phyloP scores from a whole-genome alignment of 2,113 vertebrate genomes.

The Mastomys natalensis region DNA sequence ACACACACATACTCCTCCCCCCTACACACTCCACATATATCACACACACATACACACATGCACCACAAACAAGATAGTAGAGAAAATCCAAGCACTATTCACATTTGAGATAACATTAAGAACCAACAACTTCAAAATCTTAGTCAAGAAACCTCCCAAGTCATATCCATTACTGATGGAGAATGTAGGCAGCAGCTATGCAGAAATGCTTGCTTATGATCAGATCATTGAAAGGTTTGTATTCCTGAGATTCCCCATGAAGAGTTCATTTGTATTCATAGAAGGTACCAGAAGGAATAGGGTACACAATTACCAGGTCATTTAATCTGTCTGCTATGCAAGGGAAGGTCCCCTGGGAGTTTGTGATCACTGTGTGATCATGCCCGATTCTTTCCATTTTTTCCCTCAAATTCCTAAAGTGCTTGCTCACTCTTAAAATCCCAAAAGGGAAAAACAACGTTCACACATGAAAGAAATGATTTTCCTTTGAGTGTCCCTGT shows the following conservation, averaged over 20 bases:
- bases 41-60: not conserved
- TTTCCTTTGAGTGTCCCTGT: conserved; percentile 30
- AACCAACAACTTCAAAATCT: not conserved
- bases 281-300: conserved; percentile 19
- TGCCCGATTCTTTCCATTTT: conserved; percentile 1
- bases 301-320: not conserved
- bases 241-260: conserved; percentile 33
- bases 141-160: conserved; percentile 4
- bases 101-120: not conserved
- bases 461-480: not conserved
- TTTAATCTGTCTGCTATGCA: conserved; percentile 34
- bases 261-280: conserved; percentile 65
- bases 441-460: conserved; percentile 14
- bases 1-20: not conserved
- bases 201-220: not conserved
- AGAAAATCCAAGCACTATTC: not conserved
- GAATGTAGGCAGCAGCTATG: not conserved
- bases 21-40: too few species aligned
- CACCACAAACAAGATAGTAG: not conserved
- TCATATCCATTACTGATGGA: not conserved
- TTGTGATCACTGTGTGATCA: conserved; percentile 5
- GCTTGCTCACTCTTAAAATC: not conserved
- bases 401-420: not conserved
- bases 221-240: not conserved
- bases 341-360: not conserved